Conservation (phyloP, 2,888 invertebrate species). For the Mythimna pallens region DNA sequence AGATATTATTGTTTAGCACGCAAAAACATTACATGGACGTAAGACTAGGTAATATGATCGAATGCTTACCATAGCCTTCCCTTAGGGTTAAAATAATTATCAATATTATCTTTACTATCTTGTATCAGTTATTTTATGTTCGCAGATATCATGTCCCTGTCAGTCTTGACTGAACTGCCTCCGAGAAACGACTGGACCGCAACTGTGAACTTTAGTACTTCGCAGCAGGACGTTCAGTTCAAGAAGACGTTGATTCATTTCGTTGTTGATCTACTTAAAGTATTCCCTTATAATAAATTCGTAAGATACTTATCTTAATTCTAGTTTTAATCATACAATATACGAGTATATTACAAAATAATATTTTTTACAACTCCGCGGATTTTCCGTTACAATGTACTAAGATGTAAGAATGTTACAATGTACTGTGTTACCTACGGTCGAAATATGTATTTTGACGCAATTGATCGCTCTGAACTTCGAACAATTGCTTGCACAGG, state of each 20-base stretch:
- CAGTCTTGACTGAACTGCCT: slow-evolving; percentile 82
- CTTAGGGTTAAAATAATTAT: too few relatives aligned
- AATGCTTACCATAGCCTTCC: too few relatives aligned
- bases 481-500: too few relatives aligned
- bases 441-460: too few relatives aligned
- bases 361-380: background rate
- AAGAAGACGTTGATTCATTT: slow-evolving; percentile 81
- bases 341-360: too few relatives aligned
- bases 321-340: background rate
- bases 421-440: too few relatives aligned
- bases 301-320: slow-evolving; percentile 72
- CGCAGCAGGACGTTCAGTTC: slow-evolving; percentile 79
- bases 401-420: too few relatives aligned
- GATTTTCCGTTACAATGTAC: background rate
- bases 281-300: slow-evolving; percentile 75
- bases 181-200: slow-evolving; percentile 75
- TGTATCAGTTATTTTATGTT: slow-evolving; percentile 1
- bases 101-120: too few relatives aligned
- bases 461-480: too few relatives aligned
- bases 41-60: too few relatives aligned
- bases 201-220: slow-evolving; percentile 74
- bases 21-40: too few relatives aligned
- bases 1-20: too few relatives aligned
- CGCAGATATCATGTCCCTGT: slow-evolving; percentile 74
- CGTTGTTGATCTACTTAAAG: slow-evolving; percentile 77